Conservation (phyloP, 2,888 invertebrate species). For the Spialia ferax region DNA sequence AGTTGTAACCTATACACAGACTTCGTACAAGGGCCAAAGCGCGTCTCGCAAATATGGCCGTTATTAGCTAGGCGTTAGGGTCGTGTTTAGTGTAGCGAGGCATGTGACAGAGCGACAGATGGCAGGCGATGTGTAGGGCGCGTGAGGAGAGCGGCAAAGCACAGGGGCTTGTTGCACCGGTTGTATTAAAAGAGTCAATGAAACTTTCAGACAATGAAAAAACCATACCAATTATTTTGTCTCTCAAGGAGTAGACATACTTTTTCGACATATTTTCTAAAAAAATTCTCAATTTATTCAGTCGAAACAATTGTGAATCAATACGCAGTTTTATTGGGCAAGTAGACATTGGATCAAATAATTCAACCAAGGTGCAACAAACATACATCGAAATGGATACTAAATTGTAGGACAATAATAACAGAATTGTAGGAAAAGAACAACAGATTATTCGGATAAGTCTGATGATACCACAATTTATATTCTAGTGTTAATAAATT, state of each 20-base stretch:
- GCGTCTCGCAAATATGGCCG: conserved; percentile 49
- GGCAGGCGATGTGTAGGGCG: conserved; percentile 79
- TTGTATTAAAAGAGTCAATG: neutral
- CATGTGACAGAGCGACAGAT: conserved; percentile 78
- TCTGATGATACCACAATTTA: neutral
- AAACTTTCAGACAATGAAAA: neutral
- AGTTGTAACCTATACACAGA: neutral
- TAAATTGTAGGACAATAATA: conserved; percentile 6
- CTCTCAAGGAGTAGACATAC: too few species aligned
- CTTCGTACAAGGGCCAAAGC: conserved; percentile 51
- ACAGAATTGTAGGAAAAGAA: too few species aligned
- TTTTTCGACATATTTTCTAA: neutral
- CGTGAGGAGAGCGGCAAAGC: conserved; percentile 79
- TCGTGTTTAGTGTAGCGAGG: conserved; percentile 82
- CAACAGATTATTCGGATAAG: too few species aligned
- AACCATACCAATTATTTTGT: neutral
- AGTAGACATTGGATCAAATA: conserved; percentile 9
- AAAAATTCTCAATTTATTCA: neutral
- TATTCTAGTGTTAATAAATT: too few species aligned
- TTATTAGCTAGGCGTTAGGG: conserved; percentile 72
- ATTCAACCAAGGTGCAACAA: conserved; percentile 20
- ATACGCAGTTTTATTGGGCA: neutral
- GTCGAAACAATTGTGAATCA: neutral
- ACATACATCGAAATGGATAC: conserved; percentile 32
- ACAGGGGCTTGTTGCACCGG: conserved; percentile 52